Base-by-base conservation (phyloP, 2,888 invertebrate genomes). In the Lycia hirtaria region DNA sequence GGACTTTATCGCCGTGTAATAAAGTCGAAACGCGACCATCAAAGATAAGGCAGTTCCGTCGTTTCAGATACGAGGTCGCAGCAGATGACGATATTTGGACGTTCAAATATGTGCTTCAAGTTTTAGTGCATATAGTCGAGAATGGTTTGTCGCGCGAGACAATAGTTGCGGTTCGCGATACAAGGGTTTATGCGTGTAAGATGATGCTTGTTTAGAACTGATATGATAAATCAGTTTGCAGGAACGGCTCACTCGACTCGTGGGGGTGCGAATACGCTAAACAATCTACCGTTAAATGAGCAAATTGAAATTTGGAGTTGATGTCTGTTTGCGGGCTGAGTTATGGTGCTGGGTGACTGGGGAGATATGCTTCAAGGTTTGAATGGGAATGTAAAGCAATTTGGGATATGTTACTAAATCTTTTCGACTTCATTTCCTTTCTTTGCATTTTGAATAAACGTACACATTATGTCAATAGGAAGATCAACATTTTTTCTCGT, bases 211-310 rank as follows among this genome's bases (percentile, higher is more conserved):
- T 92, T 92, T 86, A 79, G 80, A 87, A 87, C 83, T 83, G 89
- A 89, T 91, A 90, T 91, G 91, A 91, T 91, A 91, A 91, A 92
- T 92, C 91, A 91, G 89, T 88, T 88, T 86, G 83, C 78, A 83
- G 78, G 77, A 88, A 88, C 85, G 82, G 83, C 89, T 88, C 88
- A 87, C 86, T 89, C 73, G 86, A 75, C 72, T 72, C 75, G 69
- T 76, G 80, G 83, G 85, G 87, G 85, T 81, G 87, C 35, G 62
- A 66, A 41, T 43, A 78, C 76, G 77, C 67, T 73, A 76, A 83
- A 84, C 86, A 84, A 84, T 85, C 80, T 80, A 78, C 75, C 80
- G 82, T 81, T 82, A 85, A 88, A 87, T 83, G 81, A 86, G 82
- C 80, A 81, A 84, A 88, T 87, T 87, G 85, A 85, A 83, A 84